A percentile compares a stretch with the other conserved stretches of the same genome.
Conservation (phyloP, 1,140 invertebrate species). For the Drosophila fuyamai region DNA sequence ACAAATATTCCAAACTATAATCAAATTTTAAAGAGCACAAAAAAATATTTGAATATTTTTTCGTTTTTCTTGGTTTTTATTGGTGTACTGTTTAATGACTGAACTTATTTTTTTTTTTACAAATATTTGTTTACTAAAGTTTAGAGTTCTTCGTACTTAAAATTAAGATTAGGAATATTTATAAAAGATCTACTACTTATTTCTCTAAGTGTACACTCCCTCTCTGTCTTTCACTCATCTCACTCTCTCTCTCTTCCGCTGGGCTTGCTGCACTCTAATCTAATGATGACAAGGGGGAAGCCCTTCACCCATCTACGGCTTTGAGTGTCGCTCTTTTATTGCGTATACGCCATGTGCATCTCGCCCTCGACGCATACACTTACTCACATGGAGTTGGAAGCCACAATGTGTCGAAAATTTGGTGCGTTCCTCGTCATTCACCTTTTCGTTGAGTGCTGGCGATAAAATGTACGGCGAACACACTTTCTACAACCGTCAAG, state of each 20-base stretch:
- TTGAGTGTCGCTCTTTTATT: slow-evolving; percentile 47
- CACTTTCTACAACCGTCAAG: slow-evolving; percentile 4
- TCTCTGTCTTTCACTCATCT: slow-evolving; percentile 13
- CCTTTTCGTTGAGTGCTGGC: slow-evolving; percentile 36
- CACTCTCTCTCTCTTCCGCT: slow-evolving; percentile 19
- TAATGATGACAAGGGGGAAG: slow-evolving; percentile 71
- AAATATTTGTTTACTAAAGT: too few relatives aligned
- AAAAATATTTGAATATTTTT: too few relatives aligned
- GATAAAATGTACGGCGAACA: slow-evolving; percentile 40
- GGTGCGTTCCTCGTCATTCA: slow-evolving; percentile 39
- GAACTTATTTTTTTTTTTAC: too few relatives aligned
- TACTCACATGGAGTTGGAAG: slow-evolving; percentile 23
- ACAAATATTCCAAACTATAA: too few relatives aligned
- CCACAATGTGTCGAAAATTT: slow-evolving; percentile 60
- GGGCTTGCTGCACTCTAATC: slow-evolving; percentile 65
- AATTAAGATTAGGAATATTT: too few relatives aligned
- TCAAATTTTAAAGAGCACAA: too few relatives aligned
- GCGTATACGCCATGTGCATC: slow-evolving; percentile 60
- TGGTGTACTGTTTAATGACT: too few relatives aligned
- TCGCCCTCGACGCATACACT: slow-evolving; percentile 1
- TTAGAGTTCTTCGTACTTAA: too few relatives aligned
- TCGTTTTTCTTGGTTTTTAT: too few relatives aligned
- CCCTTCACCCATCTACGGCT: slow-evolving; percentile 1
- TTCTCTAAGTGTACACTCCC: neutral
- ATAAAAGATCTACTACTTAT: neutral